phyloP scores from a whole-genome alignment of 1,140 invertebrate genomes.

The Phthorimaea operculella region DNA sequence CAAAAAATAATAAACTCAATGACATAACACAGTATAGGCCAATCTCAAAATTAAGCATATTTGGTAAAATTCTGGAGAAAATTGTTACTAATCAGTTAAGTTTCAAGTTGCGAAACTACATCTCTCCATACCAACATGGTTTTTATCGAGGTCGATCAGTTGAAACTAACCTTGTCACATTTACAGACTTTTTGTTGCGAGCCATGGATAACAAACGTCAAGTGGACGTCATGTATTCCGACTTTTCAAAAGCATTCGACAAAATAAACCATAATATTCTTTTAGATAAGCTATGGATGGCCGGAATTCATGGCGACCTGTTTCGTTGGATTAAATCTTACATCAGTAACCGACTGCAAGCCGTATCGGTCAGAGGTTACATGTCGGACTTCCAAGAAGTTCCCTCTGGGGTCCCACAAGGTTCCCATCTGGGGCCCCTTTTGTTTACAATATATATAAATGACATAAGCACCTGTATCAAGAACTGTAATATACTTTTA shows the following conservation, averaged over 20 bases:
- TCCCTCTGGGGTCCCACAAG: not conserved
- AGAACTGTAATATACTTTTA: constrained; percentile 9
- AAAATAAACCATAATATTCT: too few relatives aligned
- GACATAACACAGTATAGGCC: constrained; percentile 24
- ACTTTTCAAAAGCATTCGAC: constrained; percentile 43
- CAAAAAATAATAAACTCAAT: constrained; percentile 10
- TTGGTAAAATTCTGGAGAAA: too few relatives aligned
- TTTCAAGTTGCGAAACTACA: constrained; percentile 22
- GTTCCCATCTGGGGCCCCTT: not conserved
- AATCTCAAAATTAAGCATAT: too few relatives aligned
- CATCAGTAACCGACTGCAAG: too few relatives aligned
- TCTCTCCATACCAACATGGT: not conserved
- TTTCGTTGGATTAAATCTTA: too few relatives aligned
- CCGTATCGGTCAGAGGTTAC: too few relatives aligned
- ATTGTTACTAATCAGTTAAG: too few relatives aligned
- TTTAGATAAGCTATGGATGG: too few relatives aligned
- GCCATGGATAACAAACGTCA: constrained; percentile 22
- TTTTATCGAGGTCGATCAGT: not conserved
- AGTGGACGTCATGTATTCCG: constrained; percentile 30
- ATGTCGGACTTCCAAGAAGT: too few relatives aligned
- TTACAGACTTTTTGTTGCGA: constrained; percentile 17
- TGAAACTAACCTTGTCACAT: constrained; percentile 11
- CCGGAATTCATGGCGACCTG: too few relatives aligned
- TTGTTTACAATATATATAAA: not conserved
- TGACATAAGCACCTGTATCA: constrained; percentile 1